Evolutionary conservation across 1,140 invertebrate species (phyloP), one percentile per base, ranked within the genome.

Genomic region (Belonocnema kinseyi): DNA sequence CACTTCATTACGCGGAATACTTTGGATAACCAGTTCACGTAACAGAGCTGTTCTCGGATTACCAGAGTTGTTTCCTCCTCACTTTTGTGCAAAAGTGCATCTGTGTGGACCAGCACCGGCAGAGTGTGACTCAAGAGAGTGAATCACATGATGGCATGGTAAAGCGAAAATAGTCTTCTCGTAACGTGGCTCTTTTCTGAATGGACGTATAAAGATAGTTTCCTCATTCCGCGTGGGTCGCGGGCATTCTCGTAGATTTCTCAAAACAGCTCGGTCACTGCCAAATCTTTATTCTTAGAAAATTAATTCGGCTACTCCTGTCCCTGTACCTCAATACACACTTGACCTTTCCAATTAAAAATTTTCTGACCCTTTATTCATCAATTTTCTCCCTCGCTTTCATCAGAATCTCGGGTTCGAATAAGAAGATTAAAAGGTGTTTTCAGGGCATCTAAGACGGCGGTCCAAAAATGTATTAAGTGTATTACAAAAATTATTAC

Each of bases 161-260:
- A 66, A 33, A 14, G 58, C 26, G 13, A 66, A 66, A 66, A 66
- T 66, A 66, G 58, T 40, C 13, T 19, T 66, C 58, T 66, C 58
- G 58, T 66, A 66, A 16, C 58, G 58, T 66, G 58, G 58, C 58
- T 66, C 58, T 66, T 66, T 66, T 66, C 58, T 66, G 58, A 66
- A 66, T 54, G 53, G 53, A 54, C 53, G 53, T 54, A 17, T 54
- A 54, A 54, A 66, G 14, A 66, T 33, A 66, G 61, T 66, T 66
- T 66, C 61, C 61, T 66, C 61, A 66, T 66, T 66, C 61, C 61
- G 26, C 26, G 61, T 66, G 61, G 61, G 61, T 66, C 61, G 61
- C 21, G 26, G n/a, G 26, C 21, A 40, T 66, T 66, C 33, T 46
- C 61, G 33, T 66, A 10, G 26, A 61, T 61, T 61, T 61, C 56